Evolutionary conservation across 2,113 vertebrate species (phyloP).

Genomic region (Hemibates koningsi): DNA sequence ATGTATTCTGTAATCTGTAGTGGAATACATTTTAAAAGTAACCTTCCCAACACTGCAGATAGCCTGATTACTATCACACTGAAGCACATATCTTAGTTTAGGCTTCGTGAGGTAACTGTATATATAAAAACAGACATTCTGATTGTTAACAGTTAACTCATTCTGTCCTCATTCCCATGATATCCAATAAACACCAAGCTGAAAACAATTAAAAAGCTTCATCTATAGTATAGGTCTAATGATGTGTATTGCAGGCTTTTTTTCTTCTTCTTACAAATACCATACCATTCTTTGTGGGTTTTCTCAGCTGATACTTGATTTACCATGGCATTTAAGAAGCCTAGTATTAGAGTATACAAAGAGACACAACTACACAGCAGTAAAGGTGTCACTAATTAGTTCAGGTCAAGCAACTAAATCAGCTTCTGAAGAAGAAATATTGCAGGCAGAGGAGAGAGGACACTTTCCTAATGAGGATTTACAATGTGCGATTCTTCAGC

Average conservation of each 20-base stretch:
- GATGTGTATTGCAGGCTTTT: neutral
- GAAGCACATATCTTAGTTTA: neutral
- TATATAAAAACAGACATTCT: neutral
- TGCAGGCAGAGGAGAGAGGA: neutral
- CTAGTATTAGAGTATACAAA: neutral
- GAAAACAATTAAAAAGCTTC: neutral
- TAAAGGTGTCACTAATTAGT: neutral
- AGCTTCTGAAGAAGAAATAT: neutral
- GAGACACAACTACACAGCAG: neutral
- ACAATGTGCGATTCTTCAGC: neutral
- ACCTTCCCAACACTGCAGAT: neutral
- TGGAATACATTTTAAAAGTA: neutral
- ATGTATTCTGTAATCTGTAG: neutral
- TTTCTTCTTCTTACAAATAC: neutral
- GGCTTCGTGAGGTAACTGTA: neutral
- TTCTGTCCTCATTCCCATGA: neutral
- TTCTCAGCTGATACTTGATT: neutral
- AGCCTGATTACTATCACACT: neutral
- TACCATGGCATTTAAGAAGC: neutral
- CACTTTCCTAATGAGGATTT: neutral
- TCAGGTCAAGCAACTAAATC: neutral
- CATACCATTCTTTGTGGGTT: neutral
- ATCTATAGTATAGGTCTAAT: neutral
- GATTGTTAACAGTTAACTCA: neutral
- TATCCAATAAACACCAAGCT: neutral